phyloP scores from a whole-genome alignment of 2,113 vertebrate species.

The Pangasianodon gigas region DNA sequence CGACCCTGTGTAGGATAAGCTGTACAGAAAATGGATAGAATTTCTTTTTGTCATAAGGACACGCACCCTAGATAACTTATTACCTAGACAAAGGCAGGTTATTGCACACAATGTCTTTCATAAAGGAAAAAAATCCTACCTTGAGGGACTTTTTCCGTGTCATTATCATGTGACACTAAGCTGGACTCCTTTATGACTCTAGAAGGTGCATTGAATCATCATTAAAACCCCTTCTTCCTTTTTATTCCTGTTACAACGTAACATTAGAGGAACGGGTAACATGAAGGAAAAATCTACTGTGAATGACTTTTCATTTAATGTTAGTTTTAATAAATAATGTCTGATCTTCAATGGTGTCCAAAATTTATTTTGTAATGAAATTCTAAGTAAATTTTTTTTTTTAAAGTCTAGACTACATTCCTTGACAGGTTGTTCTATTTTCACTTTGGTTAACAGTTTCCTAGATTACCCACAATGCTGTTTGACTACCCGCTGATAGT shows the following conservation, averaged over 20 bases:
- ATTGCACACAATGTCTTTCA: neutral
- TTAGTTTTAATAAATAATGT: neutral
- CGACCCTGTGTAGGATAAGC: too few relatives aligned
- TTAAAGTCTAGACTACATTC: neutral
- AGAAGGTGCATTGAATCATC: neutral
- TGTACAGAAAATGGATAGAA: neutral
- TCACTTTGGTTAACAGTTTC: neutral
- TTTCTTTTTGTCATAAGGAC: neutral
- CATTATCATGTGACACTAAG: too few relatives aligned
- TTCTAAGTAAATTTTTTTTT: neutral
- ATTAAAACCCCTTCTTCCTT: neutral
- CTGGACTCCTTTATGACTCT: neutral
- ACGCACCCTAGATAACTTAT: neutral
- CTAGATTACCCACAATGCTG: too few relatives aligned
- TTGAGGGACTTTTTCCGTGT: neutral
- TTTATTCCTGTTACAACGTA: neutral
- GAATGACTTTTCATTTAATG: neutral
- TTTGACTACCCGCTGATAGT: neutral
- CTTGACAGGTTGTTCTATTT: neutral
- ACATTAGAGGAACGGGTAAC: neutral
- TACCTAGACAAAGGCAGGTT: neutral
- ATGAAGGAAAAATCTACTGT: neutral
- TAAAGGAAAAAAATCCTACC: neutral
- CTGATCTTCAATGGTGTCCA: neutral
- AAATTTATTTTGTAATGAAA: neutral